Conservation (phyloP, 2,113 vertebrate species). For the Aegotheles bennettii region DNA sequence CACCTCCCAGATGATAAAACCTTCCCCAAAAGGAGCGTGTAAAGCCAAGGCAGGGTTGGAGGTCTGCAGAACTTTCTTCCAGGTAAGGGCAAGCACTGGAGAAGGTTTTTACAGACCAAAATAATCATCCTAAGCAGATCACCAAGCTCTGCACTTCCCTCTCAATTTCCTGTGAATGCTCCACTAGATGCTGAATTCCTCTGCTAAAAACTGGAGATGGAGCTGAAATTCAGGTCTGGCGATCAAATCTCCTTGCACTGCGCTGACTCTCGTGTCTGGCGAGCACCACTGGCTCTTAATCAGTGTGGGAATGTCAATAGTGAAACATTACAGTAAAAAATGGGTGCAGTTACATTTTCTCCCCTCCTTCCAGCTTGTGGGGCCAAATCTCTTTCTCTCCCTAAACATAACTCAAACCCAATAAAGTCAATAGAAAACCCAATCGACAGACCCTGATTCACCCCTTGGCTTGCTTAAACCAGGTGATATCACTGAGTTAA, state of each 20-base stretch:
- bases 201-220: not conserved
- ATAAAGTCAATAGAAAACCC: not conserved
- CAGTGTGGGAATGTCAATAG: not conserved
- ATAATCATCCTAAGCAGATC: accelerated
- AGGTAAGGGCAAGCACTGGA: not conserved
- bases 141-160: not conserved
- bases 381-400: not conserved
- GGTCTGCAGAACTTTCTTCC: not conserved
- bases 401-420: not conserved
- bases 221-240: not conserved
- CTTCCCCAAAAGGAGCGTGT: not conserved
- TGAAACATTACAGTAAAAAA: not conserved
- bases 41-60: not conserved
- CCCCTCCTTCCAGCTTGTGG: not conserved
- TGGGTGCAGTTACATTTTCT: not conserved
- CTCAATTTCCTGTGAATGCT: not conserved
- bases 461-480: not conserved
- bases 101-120: not conserved
- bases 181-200: not conserved
- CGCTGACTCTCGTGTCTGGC: accelerated
- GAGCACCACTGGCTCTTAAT: accelerated
- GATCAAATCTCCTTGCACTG: not conserved
- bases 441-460: not conserved
- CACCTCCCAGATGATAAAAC: not conserved
- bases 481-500: not conserved